Evolutionary conservation across 2,113 vertebrate species (phyloP).

Genomic region (Paracyprichromis sp.): DNA sequence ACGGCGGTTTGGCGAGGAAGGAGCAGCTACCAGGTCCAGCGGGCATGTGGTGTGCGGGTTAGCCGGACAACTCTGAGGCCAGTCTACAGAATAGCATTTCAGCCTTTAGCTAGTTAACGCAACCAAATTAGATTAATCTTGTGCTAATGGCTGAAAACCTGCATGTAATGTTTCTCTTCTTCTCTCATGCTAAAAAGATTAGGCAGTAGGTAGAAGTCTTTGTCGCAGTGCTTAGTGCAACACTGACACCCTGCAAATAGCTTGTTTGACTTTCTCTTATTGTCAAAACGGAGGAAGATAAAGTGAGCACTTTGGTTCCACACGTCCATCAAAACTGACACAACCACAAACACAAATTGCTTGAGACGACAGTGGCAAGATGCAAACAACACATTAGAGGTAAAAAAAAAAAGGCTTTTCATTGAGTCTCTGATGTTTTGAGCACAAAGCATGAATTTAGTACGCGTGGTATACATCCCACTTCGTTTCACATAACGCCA

Average conservation of each 20-base stretch:
- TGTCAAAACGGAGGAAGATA: background rate
- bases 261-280: background rate
- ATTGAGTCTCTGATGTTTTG: background rate
- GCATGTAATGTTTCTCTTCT: background rate
- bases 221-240: background rate
- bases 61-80: background rate
- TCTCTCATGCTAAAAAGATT: background rate
- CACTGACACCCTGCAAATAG: background rate
- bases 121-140: background rate
- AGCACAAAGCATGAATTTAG: background rate
- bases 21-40: fast-evolving
- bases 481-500: background rate
- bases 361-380: background rate
- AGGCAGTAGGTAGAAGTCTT: background rate
- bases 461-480: background rate
- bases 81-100: background rate
- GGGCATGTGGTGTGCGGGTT: background rate
- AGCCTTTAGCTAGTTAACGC: background rate
- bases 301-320: background rate
- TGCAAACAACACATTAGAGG: background rate
- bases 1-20: fast-evolving
- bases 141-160: fast-evolving
- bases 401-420: background rate
- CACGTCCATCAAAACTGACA: background rate
- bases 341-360: background rate